A percentile compares a stretch with the other conserved stretches of the same genome.
Conservation (phyloP, 2,888 invertebrate species). For the Drosophila cracens region DNA sequence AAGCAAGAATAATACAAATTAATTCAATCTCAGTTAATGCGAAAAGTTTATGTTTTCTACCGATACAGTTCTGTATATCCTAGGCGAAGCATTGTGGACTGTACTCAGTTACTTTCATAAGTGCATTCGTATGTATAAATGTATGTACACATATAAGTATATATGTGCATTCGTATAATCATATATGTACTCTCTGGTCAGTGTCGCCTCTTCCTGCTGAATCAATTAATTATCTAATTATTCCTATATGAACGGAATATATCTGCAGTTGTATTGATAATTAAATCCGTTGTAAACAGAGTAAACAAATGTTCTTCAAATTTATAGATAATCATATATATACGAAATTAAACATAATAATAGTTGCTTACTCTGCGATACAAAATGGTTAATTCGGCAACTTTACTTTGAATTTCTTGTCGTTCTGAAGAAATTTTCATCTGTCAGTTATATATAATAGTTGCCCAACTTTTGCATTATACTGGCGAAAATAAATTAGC, state of each 20-base stretch:
- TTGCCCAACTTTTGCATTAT: constrained; percentile 5
- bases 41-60: constrained; percentile 49
- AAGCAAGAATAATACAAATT: constrained; percentile 37
- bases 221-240: constrained; percentile 1
- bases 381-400: not conserved
- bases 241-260: not conserved
- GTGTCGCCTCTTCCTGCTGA: not conserved
- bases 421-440: constrained; percentile 8
- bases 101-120: not conserved
- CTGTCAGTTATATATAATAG: not conserved
- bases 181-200: not conserved
- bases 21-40: constrained; percentile 56
- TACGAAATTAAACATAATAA: not conserved
- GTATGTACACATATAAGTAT: not conserved
- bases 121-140: not conserved
- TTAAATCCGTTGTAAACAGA: not conserved
- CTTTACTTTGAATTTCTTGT: not conserved
- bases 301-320: not conserved
- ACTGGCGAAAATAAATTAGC: constrained; percentile 11
- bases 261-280: not conserved
- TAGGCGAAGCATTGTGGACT: not conserved
- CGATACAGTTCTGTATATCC: not conserved
- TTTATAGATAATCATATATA: not conserved
- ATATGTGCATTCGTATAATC: not conserved
- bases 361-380: not conserved